These are phyloP conservation scores for Campylorhamphus procurvoides DNA, from an alignment of 2,113 vertebrate genomes.

Conservation along the genomic window DNA sequence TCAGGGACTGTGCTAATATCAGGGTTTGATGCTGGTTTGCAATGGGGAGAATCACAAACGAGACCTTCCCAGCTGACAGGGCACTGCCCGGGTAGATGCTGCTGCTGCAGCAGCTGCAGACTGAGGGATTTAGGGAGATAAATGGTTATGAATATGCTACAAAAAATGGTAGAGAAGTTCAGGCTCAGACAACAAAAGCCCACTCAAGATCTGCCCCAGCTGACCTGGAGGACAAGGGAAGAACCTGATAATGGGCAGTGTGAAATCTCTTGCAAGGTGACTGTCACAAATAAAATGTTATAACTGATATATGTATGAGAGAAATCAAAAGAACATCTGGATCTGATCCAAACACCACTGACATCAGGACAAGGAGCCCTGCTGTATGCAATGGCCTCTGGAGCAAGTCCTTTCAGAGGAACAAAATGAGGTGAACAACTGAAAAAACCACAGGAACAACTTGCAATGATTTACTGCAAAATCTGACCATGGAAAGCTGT, in stretches of 20 bases:
- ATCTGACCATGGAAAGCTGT: conserved; percentile 65
- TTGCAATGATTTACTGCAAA: conserved; percentile 57
- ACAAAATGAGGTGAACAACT: conserved; percentile 33
- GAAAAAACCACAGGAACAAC: conserved; percentile 24
- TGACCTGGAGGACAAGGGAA: not conserved
- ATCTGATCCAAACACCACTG: conserved; percentile 3
- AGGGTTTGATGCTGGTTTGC: not conserved
- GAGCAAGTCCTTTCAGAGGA: not conserved
- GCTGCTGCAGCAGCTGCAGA: not conserved
- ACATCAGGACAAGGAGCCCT: not conserved
- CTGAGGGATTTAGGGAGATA: not conserved
- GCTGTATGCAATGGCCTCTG: not conserved
- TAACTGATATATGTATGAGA: conserved; percentile 59
- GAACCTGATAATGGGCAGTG: conserved; percentile 4
- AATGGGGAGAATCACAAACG: not conserved
- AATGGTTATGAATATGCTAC: not conserved
- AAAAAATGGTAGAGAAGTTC: not conserved
- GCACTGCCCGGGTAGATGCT: not conserved
- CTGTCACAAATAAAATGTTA: conserved; percentile 56
- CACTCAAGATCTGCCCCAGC: not conserved
- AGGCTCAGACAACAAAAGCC: not conserved
- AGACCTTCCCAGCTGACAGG: not conserved
- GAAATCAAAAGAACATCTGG: conserved; percentile 44
- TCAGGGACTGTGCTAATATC: not conserved
- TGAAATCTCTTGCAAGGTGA: conserved; percentile 48